A percentile compares a stretch with the other conserved stretches of the same genome.
Evolutionary conservation across 2,888 invertebrate genomes (phyloP).

Genomic region (Melinaea menophilus): DNA sequence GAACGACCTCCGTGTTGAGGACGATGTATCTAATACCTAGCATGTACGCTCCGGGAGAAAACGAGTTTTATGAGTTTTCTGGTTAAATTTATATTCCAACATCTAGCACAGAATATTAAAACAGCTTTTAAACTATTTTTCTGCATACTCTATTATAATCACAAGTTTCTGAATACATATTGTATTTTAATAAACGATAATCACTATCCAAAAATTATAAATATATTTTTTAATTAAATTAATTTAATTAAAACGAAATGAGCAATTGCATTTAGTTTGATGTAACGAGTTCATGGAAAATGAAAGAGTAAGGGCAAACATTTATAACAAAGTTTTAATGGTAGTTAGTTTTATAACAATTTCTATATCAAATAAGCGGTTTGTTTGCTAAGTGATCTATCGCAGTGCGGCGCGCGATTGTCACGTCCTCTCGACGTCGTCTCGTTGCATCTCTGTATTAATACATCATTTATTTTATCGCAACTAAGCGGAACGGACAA

Average conservation of each 20-base stretch:
- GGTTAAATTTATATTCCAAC: constrained; percentile 6
- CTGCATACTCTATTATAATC: not conserved
- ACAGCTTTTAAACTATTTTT: constrained; percentile 4
- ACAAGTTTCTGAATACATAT: not conserved
- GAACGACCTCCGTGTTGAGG: not conserved
- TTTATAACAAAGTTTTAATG: too few relatives aligned
- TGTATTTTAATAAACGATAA: not conserved
- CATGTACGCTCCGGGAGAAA: constrained; percentile 6
- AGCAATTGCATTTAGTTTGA: too few relatives aligned
- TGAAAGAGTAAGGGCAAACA: too few relatives aligned
- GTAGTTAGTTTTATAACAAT: constrained; percentile 1
- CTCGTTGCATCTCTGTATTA: constrained; percentile 54
- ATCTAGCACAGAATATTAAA: constrained; percentile 8
- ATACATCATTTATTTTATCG: constrained; percentile 70
- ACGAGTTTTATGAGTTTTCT: constrained; percentile 7
- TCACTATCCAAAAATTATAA: not conserved
- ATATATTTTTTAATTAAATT: too few relatives aligned
- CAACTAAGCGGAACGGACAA: constrained; percentile 66
- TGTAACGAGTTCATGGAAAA: too few relatives aligned
- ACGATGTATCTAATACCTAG: constrained; percentile 5
- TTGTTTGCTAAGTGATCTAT: constrained; percentile 2
- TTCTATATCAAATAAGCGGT: constrained; percentile 1
- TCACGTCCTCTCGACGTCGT: constrained; percentile 20
- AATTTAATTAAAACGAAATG: too few relatives aligned
- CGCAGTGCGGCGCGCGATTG: constrained; percentile 22